A percentile compares a stretch with the other conserved stretches of the same genome.
phyloP scores from a whole-genome alignment of 2,888 invertebrate species.

The Sussaba pulchella region DNA sequence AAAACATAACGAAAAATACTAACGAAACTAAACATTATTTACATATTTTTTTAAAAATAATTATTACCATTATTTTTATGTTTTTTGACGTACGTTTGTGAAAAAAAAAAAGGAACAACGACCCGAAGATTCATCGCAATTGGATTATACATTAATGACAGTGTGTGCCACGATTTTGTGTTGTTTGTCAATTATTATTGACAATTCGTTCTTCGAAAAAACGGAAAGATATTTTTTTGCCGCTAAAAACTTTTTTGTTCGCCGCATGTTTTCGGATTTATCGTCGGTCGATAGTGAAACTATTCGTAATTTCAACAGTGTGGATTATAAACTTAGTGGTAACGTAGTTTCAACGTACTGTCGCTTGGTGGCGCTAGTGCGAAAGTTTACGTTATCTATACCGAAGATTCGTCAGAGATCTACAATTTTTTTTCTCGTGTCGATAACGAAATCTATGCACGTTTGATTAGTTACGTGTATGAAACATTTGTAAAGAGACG shows the following conservation, averaged over 20 bases:
- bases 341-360: slow-evolving; percentile 49
- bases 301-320: not conserved
- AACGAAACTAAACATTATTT: not conserved
- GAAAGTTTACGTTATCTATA: not conserved
- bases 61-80: not conserved
- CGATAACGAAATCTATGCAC: too few relatives aligned
- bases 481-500: slow-evolving; percentile 34
- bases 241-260: not conserved
- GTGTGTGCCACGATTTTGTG: too few relatives aligned
- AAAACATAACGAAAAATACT: slow-evolving; percentile 8
- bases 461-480: not conserved
- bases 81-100: slow-evolving; percentile 23
- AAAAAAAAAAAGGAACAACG: not conserved
- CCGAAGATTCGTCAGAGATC: slow-evolving; percentile 5
- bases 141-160: slow-evolving; percentile 43
- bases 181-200: too few relatives aligned
- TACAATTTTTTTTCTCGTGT: too few relatives aligned
- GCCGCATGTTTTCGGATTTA: slow-evolving; percentile 64
- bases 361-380: slow-evolving; percentile 73
- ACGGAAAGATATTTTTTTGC: slow-evolving; percentile 9
- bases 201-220: too few relatives aligned
- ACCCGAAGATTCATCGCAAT: slow-evolving; percentile 16
- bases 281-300: slow-evolving; percentile 73
- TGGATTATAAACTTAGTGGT: slow-evolving; percentile 18
- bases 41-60: not conserved